A percentile compares a stretch with the other conserved stretches of the same genome.
phyloP scores from a whole-genome alignment of 2,888 invertebrate species.

The Nephrotoma flavescens region DNA sequence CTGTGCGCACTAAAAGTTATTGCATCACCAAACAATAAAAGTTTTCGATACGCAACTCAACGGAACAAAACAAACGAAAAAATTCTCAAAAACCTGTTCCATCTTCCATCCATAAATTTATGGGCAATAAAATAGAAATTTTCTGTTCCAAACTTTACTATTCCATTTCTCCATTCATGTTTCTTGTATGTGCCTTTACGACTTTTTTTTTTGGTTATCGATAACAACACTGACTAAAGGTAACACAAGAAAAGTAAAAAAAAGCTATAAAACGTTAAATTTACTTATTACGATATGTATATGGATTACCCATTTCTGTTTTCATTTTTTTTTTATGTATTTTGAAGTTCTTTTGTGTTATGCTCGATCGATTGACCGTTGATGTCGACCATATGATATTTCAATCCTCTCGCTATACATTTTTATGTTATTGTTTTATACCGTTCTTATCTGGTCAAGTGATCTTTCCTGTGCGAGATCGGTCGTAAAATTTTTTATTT shows the following conservation, averaged over 20 bases:
- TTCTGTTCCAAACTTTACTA: neutral
- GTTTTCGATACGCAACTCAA: neutral
- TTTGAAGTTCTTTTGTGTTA: neutral
- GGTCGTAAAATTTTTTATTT: neutral
- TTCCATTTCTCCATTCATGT: neutral
- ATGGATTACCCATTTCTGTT: neutral
- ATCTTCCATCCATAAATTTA: neutral
- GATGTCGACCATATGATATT: neutral
- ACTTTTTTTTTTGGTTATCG: neutral
- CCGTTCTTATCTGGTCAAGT: neutral
- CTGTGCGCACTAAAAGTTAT: neutral
- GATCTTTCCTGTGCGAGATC: neutral
- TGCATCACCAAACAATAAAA: neutral
- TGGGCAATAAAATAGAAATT: neutral
- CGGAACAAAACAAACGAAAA: neutral
- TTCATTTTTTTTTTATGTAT: neutral
- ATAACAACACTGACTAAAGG: neutral
- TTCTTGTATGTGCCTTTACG: neutral
- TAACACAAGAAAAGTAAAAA: neutral
- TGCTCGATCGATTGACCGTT: neutral
- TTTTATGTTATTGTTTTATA: neutral
- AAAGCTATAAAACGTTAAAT: neutral
- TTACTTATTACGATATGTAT: neutral
- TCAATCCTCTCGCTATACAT: neutral
- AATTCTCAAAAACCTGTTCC: neutral